Evolutionary conservation across 2,797 vertebrate species (phyloP).

Genomic region (Novumbra hubbsi): DNA sequence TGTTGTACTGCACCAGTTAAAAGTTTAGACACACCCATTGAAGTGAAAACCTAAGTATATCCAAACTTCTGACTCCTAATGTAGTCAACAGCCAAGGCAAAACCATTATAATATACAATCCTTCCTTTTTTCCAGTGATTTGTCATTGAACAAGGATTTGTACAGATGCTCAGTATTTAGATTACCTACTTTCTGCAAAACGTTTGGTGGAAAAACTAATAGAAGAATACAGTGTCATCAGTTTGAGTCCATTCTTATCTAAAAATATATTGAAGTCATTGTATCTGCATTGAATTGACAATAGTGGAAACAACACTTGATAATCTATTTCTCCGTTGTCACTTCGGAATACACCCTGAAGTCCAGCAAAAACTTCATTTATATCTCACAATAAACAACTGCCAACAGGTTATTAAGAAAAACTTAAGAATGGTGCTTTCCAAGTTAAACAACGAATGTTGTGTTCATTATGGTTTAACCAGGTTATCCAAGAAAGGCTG

Average conservation of each 20-base stretch:
- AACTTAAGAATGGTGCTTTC: conserved; percentile 18
- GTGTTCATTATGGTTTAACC: background rate
- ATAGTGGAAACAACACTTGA: conserved; percentile 10
- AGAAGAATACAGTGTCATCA: no score
- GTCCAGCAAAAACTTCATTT: conserved; percentile 44
- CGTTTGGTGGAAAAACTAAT: background rate
- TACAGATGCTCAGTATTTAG: background rate
- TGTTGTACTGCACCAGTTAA: no score
- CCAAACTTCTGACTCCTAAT: no score
- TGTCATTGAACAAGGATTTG: background rate
- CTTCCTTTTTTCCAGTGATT: background rate
- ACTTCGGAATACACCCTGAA: conserved; percentile 30
- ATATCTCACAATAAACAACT: conserved; percentile 52
- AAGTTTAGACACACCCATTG: no score
- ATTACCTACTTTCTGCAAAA: background rate
- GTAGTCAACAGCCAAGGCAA: background rate
- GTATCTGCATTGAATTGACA: conserved; percentile 46
- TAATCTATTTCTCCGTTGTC: conserved; percentile 29
- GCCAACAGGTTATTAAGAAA: conserved; percentile 42
- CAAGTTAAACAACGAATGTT: conserved; percentile 37
- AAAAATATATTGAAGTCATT: conserved; percentile 32
- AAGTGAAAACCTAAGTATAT: no score
- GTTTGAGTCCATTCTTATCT: conserved; percentile 7
- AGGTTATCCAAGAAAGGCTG: background rate
- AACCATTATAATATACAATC: background rate